Conservation (phyloP, 1,140 invertebrate species). For the Octopus sinensis region DNA sequence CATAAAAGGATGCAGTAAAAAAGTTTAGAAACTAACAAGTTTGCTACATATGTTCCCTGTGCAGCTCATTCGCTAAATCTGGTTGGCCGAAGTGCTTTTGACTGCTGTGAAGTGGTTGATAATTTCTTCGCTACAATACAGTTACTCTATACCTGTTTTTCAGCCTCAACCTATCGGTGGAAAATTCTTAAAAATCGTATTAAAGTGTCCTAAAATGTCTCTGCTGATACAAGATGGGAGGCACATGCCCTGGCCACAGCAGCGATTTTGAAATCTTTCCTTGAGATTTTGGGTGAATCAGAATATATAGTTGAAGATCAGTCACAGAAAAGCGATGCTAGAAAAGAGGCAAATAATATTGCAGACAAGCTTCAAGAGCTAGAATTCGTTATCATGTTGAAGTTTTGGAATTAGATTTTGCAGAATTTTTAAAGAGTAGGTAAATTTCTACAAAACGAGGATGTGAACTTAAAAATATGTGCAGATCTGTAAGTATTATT, state of each 20-base stretch:
- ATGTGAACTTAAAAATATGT: conserved; percentile 30
- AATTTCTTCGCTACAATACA: conserved; percentile 25
- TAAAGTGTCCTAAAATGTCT: conserved; percentile 22
- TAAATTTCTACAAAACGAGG: conserved; percentile 29
- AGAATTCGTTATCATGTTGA: conserved; percentile 35
- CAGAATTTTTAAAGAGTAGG: conserved; percentile 30
- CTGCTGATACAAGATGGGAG: conserved; percentile 23
- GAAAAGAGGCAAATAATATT: conserved; percentile 31
- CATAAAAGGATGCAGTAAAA: conserved; percentile 11
- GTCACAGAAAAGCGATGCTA: conserved; percentile 21
- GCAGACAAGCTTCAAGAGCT: conserved; percentile 33
- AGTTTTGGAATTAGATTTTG: conserved; percentile 30
- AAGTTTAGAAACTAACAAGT: conserved; percentile 17
- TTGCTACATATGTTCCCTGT: conserved; percentile 23
- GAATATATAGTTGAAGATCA: conserved; percentile 22
- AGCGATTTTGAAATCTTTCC: conserved; percentile 24
- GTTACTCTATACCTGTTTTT: conserved; percentile 27
- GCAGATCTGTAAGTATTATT: conserved; percentile 27
- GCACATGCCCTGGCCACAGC: conserved; percentile 25
- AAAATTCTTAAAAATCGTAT: conserved; percentile 23
- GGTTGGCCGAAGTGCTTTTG: conserved; percentile 17
- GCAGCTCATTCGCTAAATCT: conserved; percentile 24
- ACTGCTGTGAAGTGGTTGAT: conserved; percentile 20
- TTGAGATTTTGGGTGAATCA: conserved; percentile 22
- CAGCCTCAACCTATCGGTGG: conserved; percentile 25